These are phyloP conservation scores for Aricia agestis DNA, from an alignment of 1,140 invertebrate genomes.

Conservation along the genomic window DNA sequence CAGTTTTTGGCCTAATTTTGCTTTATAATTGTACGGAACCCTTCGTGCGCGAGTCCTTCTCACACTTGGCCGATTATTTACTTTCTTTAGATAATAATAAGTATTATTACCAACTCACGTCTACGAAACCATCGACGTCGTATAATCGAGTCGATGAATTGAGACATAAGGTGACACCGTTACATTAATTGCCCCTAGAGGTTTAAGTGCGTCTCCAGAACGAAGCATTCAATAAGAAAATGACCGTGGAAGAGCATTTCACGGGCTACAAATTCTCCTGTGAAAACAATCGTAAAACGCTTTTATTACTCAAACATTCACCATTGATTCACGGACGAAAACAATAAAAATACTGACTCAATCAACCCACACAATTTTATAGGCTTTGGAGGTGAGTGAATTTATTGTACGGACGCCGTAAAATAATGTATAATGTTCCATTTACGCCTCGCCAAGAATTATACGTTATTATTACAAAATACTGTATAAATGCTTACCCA, in stretches of 20 bases:
- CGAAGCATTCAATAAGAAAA: constrained; percentile 55
- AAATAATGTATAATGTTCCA: constrained; percentile 53
- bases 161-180: constrained; percentile 25
- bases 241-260: constrained; percentile 59
- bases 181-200: constrained; percentile 46
- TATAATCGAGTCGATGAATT: background rate
- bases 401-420: constrained; percentile 60
- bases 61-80: too few relatives aligned
- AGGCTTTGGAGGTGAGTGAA: constrained; percentile 60
- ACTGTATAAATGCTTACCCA: background rate
- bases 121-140: too few relatives aligned
- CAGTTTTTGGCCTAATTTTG: too few relatives aligned
- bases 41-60: too few relatives aligned
- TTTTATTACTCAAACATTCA: constrained; percentile 72
- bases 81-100: too few relatives aligned
- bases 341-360: constrained; percentile 75
- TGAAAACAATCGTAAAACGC: constrained; percentile 72
- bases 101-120: too few relatives aligned
- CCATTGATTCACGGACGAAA: constrained; percentile 69
- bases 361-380: constrained; percentile 70
- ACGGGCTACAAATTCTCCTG: constrained; percentile 69
- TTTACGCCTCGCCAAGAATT: constrained; percentile 47
- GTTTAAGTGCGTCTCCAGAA: constrained; percentile 49
- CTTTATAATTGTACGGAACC: too few relatives aligned
- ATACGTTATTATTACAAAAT: background rate